Percentiles rank a stretch among this genome's conserved stretches.
phyloP scores from a whole-genome alignment of 2,888 invertebrate species.

The Apocheima hispidaria region DNA sequence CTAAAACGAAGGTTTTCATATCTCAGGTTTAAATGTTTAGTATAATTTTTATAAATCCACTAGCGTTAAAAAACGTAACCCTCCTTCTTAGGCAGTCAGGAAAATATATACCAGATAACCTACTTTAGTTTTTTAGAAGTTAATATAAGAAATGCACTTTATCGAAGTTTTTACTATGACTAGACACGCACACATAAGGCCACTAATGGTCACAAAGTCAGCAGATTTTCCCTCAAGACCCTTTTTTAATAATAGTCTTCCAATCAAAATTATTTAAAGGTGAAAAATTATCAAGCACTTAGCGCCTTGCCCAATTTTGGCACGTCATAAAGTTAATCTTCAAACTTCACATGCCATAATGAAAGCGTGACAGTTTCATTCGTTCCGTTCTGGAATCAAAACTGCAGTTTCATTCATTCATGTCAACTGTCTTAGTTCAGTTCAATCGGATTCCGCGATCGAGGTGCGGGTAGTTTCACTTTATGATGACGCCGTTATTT shows the following conservation, averaged over 20 bases:
- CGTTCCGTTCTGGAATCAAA: constrained; percentile 29
- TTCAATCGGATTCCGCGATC: constrained; percentile 47
- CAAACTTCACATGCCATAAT: constrained; percentile 8
- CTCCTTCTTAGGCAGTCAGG: too few relatives aligned
- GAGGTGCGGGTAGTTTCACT: constrained; percentile 58
- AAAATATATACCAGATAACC: background rate
- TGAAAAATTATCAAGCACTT: constrained; percentile 12
- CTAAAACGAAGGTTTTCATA: constrained; percentile 48
- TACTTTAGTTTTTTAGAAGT: constrained; percentile 33
- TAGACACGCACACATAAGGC: constrained; percentile 74
- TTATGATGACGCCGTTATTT: constrained; percentile 67
- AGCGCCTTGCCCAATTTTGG: background rate
- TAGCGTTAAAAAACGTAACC: constrained; percentile 2
- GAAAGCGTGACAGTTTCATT: constrained; percentile 32
- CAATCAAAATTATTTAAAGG: background rate
- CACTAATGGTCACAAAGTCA: constrained; percentile 38
- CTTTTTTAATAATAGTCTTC: background rate
- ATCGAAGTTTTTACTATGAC: constrained; percentile 64
- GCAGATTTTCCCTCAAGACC: constrained; percentile 4
- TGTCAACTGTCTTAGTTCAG: constrained; percentile 21
- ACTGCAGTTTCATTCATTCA: constrained; percentile 37
- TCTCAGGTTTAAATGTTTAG: constrained; percentile 8
- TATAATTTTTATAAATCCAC: background rate
- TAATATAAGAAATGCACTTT: constrained; percentile 62
- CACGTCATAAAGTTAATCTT: constrained; percentile 4